Evolutionary conservation across 2,888 invertebrate species (phyloP), one percentile per base, ranked within the genome.

Genomic region (Alentia gelatinosa): DNA sequence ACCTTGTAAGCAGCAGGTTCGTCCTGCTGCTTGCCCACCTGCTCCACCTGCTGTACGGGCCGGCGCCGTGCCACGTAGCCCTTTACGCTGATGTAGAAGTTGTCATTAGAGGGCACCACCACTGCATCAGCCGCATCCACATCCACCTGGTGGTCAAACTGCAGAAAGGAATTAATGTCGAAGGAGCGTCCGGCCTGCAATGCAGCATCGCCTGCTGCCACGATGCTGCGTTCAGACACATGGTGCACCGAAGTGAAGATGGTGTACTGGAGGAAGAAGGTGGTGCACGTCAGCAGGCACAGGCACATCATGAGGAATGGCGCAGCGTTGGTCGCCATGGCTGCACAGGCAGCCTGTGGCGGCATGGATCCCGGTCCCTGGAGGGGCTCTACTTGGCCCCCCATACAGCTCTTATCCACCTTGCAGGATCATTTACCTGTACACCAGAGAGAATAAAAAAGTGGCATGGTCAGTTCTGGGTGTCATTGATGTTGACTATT

Each of bases 51-150:
- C 47, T 86, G 86, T 0, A 86, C 30, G 1, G 86, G 86, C 30
- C 33, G n/a, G 47, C 23, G 42, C 30, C 86, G 1, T 9, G n/a
- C 26, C 15, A 23, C 26, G 35, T 86, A 86, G 30, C 26, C 35
- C 86, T 86, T 86, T 12, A 47, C 30, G 19, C 47, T 47, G 86
- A 86, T 86, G 33, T 86, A 86, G 47, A 86, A 86, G 47, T 86
- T 86, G 50, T 86, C 33, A 23, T 86, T 86, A 33, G 86, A 47
- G 30, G 86, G 86, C 86, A 86, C 86, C 86, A 86, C 86, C 12
- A 26, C 50, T 1, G 47, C 30, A 19, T 86, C 35, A n/a, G 7
- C 39, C 30, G 19, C 35, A 26, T 86, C 86, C 1, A 86, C 33
- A 33, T 86, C 86, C 50, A 86, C 50, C 50, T 47, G 42, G 86